Conservation (phyloP, 2,888 invertebrate species). For the Acronicta psi region DNA sequence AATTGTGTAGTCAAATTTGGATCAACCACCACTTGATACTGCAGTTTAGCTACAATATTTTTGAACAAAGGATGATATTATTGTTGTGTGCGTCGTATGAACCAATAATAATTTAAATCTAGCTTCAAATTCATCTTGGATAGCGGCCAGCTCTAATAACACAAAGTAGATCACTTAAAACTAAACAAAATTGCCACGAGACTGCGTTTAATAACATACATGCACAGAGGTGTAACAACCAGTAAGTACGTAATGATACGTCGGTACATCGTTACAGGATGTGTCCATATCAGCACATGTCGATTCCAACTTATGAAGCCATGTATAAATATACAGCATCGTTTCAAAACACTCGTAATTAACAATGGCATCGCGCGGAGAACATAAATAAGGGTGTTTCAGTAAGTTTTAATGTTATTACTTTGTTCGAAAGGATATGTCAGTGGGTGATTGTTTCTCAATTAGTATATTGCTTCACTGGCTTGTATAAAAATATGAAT, state of each 20-base stretch:
- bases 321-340: conserved; percentile 26
- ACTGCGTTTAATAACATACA: conserved; percentile 27
- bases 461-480: conserved; percentile 79
- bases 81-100: no score
- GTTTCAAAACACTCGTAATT: conserved; percentile 47
- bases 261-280: conserved; percentile 37
- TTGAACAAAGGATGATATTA: no score
- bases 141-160: no score
- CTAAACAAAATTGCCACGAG: conserved; percentile 17
- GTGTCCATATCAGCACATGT: conserved; percentile 34
- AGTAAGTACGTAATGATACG: conserved; percentile 1
- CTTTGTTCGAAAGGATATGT: conserved; percentile 55
- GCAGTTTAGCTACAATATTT: no score
- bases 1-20: no score
- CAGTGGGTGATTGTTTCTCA: conserved; percentile 70
- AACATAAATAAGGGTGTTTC: conserved; percentile 49
- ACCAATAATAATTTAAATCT: no score
- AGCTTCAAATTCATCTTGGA: no score
- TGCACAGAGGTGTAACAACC: conserved; percentile 9
- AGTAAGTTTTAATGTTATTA: conserved; percentile 37
- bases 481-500: conserved; percentile 82
- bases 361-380: conserved; percentile 31
- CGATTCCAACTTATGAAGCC: conserved; percentile 19
- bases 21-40: no score
- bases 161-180: background rate